These are phyloP conservation scores for Geopemphigus sp. DNA, from an alignment of 1,140 invertebrate genomes.

Conservation along the genomic window DNA sequence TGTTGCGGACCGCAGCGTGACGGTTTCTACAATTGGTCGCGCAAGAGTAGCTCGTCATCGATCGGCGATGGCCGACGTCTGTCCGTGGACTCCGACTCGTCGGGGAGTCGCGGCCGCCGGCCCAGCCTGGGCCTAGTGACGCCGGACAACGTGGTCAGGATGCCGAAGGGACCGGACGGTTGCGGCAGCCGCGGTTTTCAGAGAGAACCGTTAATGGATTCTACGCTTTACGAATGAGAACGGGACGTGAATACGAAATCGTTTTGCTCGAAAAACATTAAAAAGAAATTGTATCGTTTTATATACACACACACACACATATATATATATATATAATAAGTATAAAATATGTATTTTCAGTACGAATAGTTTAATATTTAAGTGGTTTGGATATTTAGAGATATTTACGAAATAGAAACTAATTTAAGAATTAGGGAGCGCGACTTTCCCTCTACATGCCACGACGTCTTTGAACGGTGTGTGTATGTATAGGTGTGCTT, in stretches of 20 bases:
- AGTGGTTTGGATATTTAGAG: conserved; percentile 34
- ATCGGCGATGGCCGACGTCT: conserved; percentile 27
- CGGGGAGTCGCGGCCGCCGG: conserved; percentile 25
- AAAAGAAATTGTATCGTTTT: neutral
- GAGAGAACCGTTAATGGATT: conserved; percentile 40
- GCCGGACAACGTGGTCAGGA: conserved; percentile 69
- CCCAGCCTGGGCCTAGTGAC: conserved; percentile 57
- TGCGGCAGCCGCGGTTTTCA: conserved; percentile 72
- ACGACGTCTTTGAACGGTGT: neutral
- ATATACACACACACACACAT: neutral
- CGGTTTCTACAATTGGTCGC: conserved; percentile 41
- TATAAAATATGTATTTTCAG: no score
- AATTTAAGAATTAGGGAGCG: neutral
- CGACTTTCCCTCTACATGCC: neutral
- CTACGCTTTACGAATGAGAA: conserved; percentile 38
- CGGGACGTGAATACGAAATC: neutral
- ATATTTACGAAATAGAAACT: conserved; percentile 9
- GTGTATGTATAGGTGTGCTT: no score
- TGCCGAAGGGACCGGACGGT: conserved; percentile 80
- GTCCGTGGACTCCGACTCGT: conserved; percentile 43
- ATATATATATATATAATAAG: neutral
- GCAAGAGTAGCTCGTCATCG: conserved; percentile 49
- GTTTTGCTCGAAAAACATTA: neutral
- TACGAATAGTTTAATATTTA: conserved; percentile 9
- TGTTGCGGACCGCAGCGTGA: conserved; percentile 36